Conservation (phyloP, 2,113 vertebrate genomes). For the Empidonax traillii region DNA sequence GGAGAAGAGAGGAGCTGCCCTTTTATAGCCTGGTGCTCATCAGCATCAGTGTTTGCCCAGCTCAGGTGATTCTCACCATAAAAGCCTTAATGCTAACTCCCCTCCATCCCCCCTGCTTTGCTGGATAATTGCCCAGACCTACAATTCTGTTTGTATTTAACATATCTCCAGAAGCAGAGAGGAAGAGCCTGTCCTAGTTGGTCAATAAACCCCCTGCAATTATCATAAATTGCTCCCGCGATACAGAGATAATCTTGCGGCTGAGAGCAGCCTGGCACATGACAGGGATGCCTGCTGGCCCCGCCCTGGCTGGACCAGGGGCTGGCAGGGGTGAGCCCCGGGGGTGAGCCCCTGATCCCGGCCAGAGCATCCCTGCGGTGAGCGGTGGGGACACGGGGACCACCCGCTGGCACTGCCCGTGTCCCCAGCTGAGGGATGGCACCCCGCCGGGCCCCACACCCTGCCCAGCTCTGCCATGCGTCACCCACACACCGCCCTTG, state of each 20-base stretch:
- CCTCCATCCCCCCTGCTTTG: rapidly evolving
- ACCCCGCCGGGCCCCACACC: neutral
- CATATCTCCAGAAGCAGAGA: neutral
- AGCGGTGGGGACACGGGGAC: rapidly evolving
- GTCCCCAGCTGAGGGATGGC: rapidly evolving
- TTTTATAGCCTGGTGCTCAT: constrained; percentile 19
- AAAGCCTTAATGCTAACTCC: neutral
- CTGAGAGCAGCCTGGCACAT: neutral
- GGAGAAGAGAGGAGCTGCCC: neutral
- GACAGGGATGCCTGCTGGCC: neutral
- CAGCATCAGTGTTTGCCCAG: constrained; percentile 11
- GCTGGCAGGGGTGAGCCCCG: neutral
- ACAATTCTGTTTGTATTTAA: neutral
- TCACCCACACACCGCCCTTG: constrained; percentile 19
- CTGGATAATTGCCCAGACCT: neutral
- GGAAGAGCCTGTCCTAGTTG: constrained; percentile 60
- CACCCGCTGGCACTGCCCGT: rapidly evolving
- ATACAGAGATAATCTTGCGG: neutral
- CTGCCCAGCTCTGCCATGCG: neutral
- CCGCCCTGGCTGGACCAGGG: too few relatives aligned
- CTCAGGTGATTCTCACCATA: constrained; percentile 34
- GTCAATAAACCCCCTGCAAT: constrained; percentile 40
- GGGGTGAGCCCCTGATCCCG: rapidly evolving
- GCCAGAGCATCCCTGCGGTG: rapidly evolving
- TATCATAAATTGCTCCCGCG: neutral